Evolutionary conservation across 2,888 invertebrate species (phyloP), one percentile per base, ranked within the genome.

Genomic region (Chrysotoxum bicinctum): DNA sequence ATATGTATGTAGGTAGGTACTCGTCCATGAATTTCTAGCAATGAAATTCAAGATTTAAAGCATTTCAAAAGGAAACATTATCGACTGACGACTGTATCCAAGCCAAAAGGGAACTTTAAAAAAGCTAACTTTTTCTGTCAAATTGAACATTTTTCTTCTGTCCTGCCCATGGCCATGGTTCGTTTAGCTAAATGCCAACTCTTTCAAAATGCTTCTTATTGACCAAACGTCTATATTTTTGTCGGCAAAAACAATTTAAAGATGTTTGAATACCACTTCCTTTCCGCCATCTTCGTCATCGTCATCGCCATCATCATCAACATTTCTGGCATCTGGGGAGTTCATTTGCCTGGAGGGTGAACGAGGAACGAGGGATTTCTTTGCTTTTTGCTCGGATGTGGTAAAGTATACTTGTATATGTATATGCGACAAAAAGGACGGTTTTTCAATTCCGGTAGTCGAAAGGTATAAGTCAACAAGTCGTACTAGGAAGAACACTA

Each of bases 221-320:
- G 75, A 70, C 52, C 58, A 75, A 79, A 66, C 50, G 80, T 74
- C 79, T 74, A 19, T 58, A 43, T 66, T 58, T 66, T 35, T 54
- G 77, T 26, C 58, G 74, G 79, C 37, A 58, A 75, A 84, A 80
- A 80, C 80, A 84, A 84, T 75, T 54, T 66, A 62, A 84, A 80
- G 60, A 72, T 66, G 75, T 72, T 75, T 79, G 74, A 73, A 78
- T 73, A 50, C 73, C 21, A 69, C 30, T 62, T 64, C 30, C 56
- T 50, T 66, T 30, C 21, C 69, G 58, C 62, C 73, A 64, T 52
- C 30, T 16, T 30, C 16, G 4, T 52, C 74, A 43, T 72, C 66
- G 30, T 52, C 60, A 10, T 60, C 40, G 7, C 21, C 58, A 14
- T 19, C 21, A 32, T 58, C 58, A 23, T 37, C 35, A 21, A 40